Evolutionary conservation across 2,888 invertebrate genomes (phyloP).

Genomic region (Omphaloscelis lunosa): DNA sequence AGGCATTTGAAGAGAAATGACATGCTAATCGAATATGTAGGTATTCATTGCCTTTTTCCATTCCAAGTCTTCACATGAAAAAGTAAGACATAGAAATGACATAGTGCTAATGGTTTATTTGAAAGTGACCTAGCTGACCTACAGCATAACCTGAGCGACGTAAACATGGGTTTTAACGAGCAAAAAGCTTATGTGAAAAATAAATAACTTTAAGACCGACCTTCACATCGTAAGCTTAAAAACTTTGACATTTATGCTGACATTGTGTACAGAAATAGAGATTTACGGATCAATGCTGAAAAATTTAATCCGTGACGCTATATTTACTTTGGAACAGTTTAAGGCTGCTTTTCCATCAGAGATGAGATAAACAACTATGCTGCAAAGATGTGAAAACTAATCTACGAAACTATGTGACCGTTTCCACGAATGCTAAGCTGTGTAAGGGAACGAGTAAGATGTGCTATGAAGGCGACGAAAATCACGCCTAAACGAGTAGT

Average conservation of each 20-base stretch:
- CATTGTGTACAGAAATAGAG: not conserved
- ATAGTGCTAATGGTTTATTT: slow-evolving; percentile 20
- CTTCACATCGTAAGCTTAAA: not conserved
- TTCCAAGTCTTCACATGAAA: not conserved
- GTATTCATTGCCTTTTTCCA: not conserved
- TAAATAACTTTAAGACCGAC: slow-evolving; percentile 10
- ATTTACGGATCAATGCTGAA: slow-evolving; percentile 14
- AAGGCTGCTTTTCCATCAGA: no score
- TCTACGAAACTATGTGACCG: no score
- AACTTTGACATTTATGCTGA: slow-evolving; percentile 28
- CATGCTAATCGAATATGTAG: not conserved
- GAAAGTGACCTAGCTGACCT: slow-evolving; percentile 33
- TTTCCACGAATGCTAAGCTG: no score
- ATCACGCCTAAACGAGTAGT: no score
- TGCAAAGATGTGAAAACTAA: no score
- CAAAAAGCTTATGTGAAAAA: slow-evolving; percentile 9
- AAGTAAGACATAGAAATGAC: not conserved
- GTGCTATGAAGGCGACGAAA: no score
- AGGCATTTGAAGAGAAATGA: no score
- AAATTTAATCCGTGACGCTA: slow-evolving; percentile 8
- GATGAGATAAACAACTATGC: no score
- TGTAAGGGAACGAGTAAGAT: no score
- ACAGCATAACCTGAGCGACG: not conserved
- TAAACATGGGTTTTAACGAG: slow-evolving; percentile 19
- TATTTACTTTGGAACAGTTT: not conserved